Evolutionary conservation across 2,797 vertebrate species (phyloP).

Genomic region (Masticophis lateralis): DNA sequence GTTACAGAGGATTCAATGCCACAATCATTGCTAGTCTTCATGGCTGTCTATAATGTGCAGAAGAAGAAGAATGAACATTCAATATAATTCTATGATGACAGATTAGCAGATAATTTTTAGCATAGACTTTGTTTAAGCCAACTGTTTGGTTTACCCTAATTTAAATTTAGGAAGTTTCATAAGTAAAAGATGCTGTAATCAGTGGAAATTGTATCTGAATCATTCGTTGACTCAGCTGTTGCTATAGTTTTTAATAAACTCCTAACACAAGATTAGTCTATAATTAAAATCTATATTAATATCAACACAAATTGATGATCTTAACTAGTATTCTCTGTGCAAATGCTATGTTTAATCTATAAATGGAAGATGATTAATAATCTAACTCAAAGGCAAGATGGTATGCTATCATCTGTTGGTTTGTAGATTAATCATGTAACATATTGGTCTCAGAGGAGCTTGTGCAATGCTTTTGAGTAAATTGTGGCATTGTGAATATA

Average conservation of each 20-base stretch:
- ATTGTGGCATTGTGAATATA: background rate
- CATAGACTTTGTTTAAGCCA: slow-evolving; percentile 35
- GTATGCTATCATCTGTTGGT: background rate
- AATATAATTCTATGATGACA: background rate
- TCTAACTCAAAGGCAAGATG: slow-evolving; percentile 25
- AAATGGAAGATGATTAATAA: slow-evolving; percentile 26
- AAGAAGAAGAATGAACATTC: background rate
- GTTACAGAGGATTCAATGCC: background rate
- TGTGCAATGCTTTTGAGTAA: background rate
- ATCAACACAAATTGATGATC: slow-evolving; percentile 48
- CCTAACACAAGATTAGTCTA: slow-evolving; percentile 51
- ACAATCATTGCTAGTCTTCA: background rate
- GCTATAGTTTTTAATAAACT: slow-evolving; percentile 44
- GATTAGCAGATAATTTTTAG: background rate
- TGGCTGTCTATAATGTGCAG: background rate
- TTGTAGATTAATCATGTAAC: background rate
- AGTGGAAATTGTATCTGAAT: slow-evolving; percentile 38
- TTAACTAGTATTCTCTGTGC: slow-evolving; percentile 43
- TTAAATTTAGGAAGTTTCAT: slow-evolving; percentile 11
- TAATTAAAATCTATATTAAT: slow-evolving; percentile 59
- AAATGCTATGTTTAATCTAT: slow-evolving; percentile 35
- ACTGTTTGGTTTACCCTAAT: background rate
- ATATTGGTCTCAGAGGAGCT: background rate
- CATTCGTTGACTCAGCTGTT: slow-evolving; percentile 46
- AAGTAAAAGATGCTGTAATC: slow-evolving; percentile 28